phyloP scores from a whole-genome alignment of 2,888 invertebrate species.

The Blastobasis lacticolella region DNA sequence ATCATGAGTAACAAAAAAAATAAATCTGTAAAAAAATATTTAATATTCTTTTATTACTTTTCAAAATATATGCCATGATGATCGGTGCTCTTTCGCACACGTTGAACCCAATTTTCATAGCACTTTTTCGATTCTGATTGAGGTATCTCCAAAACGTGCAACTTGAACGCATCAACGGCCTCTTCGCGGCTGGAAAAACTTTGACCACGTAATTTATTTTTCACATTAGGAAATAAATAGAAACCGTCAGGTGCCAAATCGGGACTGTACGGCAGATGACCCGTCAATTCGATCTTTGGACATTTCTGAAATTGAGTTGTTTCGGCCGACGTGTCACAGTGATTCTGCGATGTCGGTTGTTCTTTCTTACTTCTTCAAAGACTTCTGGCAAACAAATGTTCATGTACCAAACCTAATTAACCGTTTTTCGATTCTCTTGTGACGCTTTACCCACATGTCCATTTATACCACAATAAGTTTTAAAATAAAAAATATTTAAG shows the following conservation, averaged over 20 bases:
- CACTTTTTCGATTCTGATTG: too few species aligned
- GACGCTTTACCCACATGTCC: background rate
- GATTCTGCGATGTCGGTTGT: background rate
- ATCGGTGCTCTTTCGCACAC: too few species aligned
- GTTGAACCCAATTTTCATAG: too few species aligned
- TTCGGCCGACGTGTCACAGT: background rate
- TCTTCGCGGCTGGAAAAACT: too few species aligned
- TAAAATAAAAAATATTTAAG: too few species aligned
- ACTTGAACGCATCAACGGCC: background rate
- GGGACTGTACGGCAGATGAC: background rate
- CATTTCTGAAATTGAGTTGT: too few species aligned
- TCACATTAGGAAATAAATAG: background rate
- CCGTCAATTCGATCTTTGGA: background rate
- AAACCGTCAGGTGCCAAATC: too few species aligned
- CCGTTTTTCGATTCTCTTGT: background rate
- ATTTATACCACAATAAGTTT: background rate
- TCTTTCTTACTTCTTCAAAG: background rate
- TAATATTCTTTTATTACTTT: too few species aligned
- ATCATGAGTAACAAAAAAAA: too few species aligned
- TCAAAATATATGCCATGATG: too few species aligned
- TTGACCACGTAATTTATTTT: background rate
- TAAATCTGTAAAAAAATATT: too few species aligned
- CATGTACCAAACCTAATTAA: background rate
- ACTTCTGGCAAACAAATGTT: background rate
- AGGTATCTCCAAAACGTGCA: background rate